A percentile compares a stretch with the other conserved stretches of the same genome.
Conservation (phyloP, 1,140 invertebrate species). For the Probaryconus sp. region DNA sequence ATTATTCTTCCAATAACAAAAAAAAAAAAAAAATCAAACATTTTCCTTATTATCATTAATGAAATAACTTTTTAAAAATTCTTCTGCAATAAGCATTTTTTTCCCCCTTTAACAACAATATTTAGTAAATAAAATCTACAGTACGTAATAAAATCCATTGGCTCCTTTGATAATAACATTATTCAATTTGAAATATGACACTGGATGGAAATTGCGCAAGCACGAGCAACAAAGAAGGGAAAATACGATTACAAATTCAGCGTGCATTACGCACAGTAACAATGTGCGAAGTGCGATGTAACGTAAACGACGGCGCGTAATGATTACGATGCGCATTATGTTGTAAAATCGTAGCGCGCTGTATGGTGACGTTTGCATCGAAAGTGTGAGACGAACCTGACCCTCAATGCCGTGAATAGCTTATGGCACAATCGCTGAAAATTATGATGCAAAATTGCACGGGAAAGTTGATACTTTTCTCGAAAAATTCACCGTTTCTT, state of each 20-base stretch:
- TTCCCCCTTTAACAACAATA: too few species aligned
- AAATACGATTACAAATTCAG: conserved; percentile 34
- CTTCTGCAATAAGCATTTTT: too few species aligned
- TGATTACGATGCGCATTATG: conserved; percentile 48
- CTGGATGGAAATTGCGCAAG: neutral
- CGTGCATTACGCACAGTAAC: conserved; percentile 26
- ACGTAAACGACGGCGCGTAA: conserved; percentile 30
- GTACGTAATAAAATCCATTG: too few species aligned
- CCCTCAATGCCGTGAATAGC: conserved; percentile 43
- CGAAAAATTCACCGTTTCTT: too few species aligned
- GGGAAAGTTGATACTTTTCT: neutral
- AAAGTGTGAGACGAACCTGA: conserved; percentile 60
- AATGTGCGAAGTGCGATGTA: conserved; percentile 36
- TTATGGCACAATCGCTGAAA: conserved; percentile 29
- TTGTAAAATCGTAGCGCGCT: conserved; percentile 37
- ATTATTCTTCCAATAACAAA: too few species aligned
- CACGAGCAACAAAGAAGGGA: conserved; percentile 27
- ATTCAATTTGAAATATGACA: neutral
- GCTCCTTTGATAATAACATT: neutral
- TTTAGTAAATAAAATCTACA: too few species aligned
- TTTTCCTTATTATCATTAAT: too few species aligned
- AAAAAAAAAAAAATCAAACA: too few species aligned
- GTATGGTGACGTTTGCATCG: conserved; percentile 47
- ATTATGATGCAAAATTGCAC: conserved; percentile 22
- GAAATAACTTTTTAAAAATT: too few species aligned